A percentile compares a stretch with the other conserved stretches of the same genome.
phyloP scores from a whole-genome alignment of 2,113 vertebrate species.

The Perca fluviatilis region DNA sequence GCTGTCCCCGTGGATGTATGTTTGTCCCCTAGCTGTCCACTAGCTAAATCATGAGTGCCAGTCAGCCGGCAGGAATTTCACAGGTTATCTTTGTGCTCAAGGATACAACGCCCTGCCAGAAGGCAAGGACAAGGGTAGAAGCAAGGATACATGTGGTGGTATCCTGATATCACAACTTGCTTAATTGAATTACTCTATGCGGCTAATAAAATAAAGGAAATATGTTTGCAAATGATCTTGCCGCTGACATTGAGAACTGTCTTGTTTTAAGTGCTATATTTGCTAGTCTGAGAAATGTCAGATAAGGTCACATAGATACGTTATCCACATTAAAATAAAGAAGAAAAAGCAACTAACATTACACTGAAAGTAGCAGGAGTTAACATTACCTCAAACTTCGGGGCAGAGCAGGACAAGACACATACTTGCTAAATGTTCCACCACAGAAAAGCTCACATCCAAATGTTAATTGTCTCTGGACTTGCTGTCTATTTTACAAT shows the following conservation, averaged over 20 bases:
- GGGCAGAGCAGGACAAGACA: no score
- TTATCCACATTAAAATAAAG: no score
- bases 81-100: slow-evolving; percentile 71
- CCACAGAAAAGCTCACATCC: no score
- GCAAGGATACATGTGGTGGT: background rate
- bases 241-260: background rate
- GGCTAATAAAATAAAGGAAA: background rate
- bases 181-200: background rate
- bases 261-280: background rate
- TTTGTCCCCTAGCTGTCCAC: slow-evolving; percentile 15
- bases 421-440: no score
- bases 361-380: no score
- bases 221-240: background rate
- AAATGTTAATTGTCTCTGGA: no score
- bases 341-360: no score
- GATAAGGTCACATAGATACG: no score
- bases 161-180: background rate
- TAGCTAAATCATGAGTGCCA: background rate
- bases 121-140: slow-evolving; percentile 19
- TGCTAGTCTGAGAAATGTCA: no score
- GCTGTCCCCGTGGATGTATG: background rate
- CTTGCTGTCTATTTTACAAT: no score
- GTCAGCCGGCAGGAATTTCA: slow-evolving; percentile 67
- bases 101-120: slow-evolving; percentile 31
- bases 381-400: no score